Percentiles rank a stretch among this genome's conserved stretches.
Conservation (phyloP, 53 echinoderm and acorn worm genomes). For the Stichopus horrens region DNA sequence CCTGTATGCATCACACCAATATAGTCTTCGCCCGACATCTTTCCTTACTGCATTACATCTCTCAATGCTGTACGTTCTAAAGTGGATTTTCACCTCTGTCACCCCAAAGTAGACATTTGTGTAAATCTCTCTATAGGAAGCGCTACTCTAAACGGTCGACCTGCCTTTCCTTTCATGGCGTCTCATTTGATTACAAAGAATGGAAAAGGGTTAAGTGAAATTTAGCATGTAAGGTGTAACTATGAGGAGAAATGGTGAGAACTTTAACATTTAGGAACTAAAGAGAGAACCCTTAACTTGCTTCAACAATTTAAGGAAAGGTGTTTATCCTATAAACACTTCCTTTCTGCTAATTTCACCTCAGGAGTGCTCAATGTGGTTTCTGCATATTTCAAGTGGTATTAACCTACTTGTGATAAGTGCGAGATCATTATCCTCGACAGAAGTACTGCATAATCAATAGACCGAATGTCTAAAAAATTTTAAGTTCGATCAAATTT, state of each 20-base stretch:
- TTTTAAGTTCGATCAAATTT: not conserved
- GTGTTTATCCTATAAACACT: not conserved
- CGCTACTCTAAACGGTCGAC: no score
- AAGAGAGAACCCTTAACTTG: not conserved
- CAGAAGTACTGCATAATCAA: not conserved
- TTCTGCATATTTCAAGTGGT: constrained; percentile 34
- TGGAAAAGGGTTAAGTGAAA: not conserved
- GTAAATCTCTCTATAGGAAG: no score
- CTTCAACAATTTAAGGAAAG: not conserved
- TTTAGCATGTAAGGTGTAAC: not conserved
- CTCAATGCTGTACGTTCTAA: no score
- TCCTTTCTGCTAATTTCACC: not conserved
- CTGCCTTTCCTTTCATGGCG: no score
- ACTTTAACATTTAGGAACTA: not conserved
- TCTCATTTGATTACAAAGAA: not conserved
- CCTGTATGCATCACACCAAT: no score
- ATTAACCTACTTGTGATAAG: constrained; percentile 12
- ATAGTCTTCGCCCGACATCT: no score
- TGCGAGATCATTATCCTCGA: not conserved
- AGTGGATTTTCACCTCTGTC: no score
- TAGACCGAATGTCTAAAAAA: not conserved
- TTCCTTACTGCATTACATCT: no score
- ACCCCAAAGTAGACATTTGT: no score
- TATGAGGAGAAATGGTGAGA: not conserved
- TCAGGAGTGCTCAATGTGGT: constrained; percentile 19